Evolutionary conservation across 2,888 invertebrate species (phyloP).

Genomic region (Meiosimyza platycephala): DNA sequence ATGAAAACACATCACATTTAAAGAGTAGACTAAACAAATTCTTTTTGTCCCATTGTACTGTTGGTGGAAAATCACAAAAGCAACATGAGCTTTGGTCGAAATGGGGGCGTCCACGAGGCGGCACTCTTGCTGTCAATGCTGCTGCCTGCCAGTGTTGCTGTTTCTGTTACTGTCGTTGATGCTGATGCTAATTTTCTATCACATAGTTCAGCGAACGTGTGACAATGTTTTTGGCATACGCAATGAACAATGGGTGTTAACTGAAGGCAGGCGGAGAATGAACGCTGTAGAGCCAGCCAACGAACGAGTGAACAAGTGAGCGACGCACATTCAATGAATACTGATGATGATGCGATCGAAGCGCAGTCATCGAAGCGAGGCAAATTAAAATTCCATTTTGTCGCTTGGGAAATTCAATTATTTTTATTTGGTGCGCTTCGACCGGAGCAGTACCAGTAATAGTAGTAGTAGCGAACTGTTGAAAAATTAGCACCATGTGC

Average conservation of each 20-base stretch:
- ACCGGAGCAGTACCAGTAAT: too few relatives aligned
- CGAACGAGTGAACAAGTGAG: background rate
- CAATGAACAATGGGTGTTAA: slow-evolving; percentile 21
- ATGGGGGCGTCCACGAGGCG: slow-evolving; percentile 21
- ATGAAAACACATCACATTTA: too few relatives aligned
- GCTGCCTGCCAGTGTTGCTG: slow-evolving; percentile 1
- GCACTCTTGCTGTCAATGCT: background rate
- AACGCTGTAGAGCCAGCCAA: slow-evolving; percentile 40
- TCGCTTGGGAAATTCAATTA: slow-evolving; percentile 63
- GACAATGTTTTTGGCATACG: slow-evolving; percentile 40
- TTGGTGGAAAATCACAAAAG: slow-evolving; percentile 39
- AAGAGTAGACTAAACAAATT: too few relatives aligned
- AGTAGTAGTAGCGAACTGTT: background rate
- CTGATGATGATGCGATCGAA: slow-evolving; percentile 23
- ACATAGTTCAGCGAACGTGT: slow-evolving; percentile 50
- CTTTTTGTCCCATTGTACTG: too few relatives aligned
- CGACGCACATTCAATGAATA: slow-evolving; percentile 19
- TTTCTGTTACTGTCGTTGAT: slow-evolving; percentile 35
- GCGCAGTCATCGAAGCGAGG: slow-evolving; percentile 44
- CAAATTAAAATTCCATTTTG: slow-evolving; percentile 64
- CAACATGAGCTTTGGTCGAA: slow-evolving; percentile 25
- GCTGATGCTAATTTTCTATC: slow-evolving; percentile 61
- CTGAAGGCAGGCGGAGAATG: background rate
- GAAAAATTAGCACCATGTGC: slow-evolving; percentile 9
- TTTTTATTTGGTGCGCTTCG: slow-evolving; percentile 43